These are phyloP conservation scores for Phrynocephalus guinanensis DNA, from an alignment of 2,797 vertebrate genomes.

Conservation along the genomic window DNA sequence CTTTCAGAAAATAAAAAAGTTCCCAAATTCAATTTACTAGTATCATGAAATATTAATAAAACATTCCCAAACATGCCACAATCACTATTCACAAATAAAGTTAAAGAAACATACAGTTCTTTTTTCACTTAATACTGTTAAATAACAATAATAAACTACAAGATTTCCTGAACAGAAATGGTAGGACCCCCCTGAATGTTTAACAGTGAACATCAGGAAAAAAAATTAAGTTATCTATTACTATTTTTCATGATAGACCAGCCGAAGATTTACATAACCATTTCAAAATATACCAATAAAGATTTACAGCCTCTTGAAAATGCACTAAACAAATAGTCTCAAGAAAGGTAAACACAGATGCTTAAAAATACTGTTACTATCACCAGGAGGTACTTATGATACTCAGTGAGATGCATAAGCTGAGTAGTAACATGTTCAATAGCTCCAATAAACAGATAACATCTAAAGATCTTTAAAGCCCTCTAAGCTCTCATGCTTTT, in stretches of 20 bases:
- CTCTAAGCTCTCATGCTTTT: slow-evolving; percentile 69
- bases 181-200: slow-evolving; percentile 85
- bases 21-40: slow-evolving; percentile 83
- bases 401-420: slow-evolving; percentile 82
- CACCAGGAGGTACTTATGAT: slow-evolving; percentile 79
- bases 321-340: slow-evolving; percentile 83
- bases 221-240: slow-evolving; percentile 83
- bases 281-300: slow-evolving; percentile 83
- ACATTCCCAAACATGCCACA: slow-evolving; percentile 92
- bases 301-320: slow-evolving; percentile 87
- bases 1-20: slow-evolving; percentile 74
- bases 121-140: slow-evolving; percentile 96
- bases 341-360: slow-evolving; percentile 80
- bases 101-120: slow-evolving; percentile 92
- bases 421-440: slow-evolving; percentile 78
- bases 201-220: slow-evolving; percentile 85
- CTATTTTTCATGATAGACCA: slow-evolving; percentile 83
- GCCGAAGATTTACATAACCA: slow-evolving; percentile 85
- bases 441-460: slow-evolving; percentile 78
- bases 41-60: slow-evolving; percentile 88
- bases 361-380: slow-evolving; percentile 81
- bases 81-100: slow-evolving; percentile 95
- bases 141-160: slow-evolving; percentile 88
- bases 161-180: slow-evolving; percentile 85
- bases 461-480: slow-evolving; percentile 73